phyloP scores from a whole-genome alignment of 2,888 invertebrate genomes.

The Athalia rosae region DNA sequence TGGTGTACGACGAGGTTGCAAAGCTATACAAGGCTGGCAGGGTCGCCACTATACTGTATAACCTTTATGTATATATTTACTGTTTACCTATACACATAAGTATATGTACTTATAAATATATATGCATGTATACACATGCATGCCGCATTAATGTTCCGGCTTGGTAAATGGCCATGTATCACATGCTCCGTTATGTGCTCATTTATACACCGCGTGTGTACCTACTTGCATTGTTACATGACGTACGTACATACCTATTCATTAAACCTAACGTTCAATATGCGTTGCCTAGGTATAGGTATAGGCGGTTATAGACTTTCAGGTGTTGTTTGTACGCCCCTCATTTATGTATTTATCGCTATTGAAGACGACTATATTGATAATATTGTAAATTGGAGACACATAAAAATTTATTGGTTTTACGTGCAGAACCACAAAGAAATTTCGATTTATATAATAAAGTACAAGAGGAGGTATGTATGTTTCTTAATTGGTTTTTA shows the following conservation, averaged over 20 bases:
- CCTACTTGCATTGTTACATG: neutral
- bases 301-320: too few relatives aligned
- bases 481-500: constrained; percentile 40
- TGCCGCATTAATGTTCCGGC: constrained; percentile 39
- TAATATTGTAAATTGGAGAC: constrained; percentile 11
- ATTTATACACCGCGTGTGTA: constrained; percentile 15
- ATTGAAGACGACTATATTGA: neutral
- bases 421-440: constrained; percentile 26
- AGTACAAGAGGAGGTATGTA: neutral
- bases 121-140: neutral
- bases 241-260: constrained; percentile 1
- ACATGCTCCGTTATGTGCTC: constrained; percentile 28
- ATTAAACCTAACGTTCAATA: neutral
- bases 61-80: too few relatives aligned
- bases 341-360: neutral
- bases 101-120: too few relatives aligned
- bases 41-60: constrained; percentile 12
- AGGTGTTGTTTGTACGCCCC: too few relatives aligned
- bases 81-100: too few relatives aligned
- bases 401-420: constrained; percentile 42
- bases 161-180: constrained; percentile 37
- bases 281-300: too few relatives aligned
- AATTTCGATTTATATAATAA: constrained; percentile 18
- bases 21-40: constrained; percentile 16
- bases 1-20: constrained; percentile 9